These are phyloP conservation scores for Alfaro cultratus DNA, from an alignment of 2,797 vertebrate species.

Conservation along the genomic window DNA sequence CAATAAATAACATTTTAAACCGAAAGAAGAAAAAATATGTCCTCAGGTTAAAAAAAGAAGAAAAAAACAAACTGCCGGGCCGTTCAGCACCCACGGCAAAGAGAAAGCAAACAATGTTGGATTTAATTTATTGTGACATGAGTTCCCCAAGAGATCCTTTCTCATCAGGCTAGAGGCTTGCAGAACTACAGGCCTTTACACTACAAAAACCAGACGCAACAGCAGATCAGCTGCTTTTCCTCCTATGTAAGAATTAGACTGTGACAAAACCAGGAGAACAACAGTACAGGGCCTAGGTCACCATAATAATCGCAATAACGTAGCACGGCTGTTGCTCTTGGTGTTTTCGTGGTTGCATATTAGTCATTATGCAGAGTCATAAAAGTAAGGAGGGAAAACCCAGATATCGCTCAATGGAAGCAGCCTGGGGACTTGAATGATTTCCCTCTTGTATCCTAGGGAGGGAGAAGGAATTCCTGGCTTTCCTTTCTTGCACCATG, in stretches of 20 bases:
- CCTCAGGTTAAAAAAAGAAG: background rate
- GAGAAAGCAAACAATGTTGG: slow-evolving; percentile 48
- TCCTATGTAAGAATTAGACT: slow-evolving; percentile 64
- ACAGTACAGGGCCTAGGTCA: slow-evolving; percentile 46
- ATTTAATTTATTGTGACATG: slow-evolving; percentile 65
- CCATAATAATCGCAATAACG: slow-evolving; percentile 59
- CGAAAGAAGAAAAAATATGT: background rate
- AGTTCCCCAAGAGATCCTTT: slow-evolving; percentile 47
- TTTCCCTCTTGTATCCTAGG: slow-evolving; percentile 66
- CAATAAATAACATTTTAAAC: background rate
- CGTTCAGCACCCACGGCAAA: slow-evolving; percentile 54
- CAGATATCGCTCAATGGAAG: slow-evolving; percentile 47
- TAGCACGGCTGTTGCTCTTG: slow-evolving; percentile 52
- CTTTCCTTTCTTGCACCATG: slow-evolving; percentile 68
- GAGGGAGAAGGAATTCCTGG: slow-evolving; percentile 65
- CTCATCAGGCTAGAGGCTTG: slow-evolving; percentile 47
- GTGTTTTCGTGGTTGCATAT: slow-evolving; percentile 65
- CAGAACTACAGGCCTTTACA: slow-evolving; percentile 45
- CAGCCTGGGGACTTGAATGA: slow-evolving; percentile 58
- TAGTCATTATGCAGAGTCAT: slow-evolving; percentile 68
- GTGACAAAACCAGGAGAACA: slow-evolving; percentile 42
- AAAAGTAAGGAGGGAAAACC: slow-evolving; percentile 59
- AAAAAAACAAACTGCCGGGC: slow-evolving; percentile 9
- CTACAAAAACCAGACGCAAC: slow-evolving; percentile 41
- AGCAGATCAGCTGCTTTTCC: slow-evolving; percentile 52